Evolutionary conservation across 2,797 vertebrate species (phyloP).

Genomic region (Cyprinodon diabolis): DNA sequence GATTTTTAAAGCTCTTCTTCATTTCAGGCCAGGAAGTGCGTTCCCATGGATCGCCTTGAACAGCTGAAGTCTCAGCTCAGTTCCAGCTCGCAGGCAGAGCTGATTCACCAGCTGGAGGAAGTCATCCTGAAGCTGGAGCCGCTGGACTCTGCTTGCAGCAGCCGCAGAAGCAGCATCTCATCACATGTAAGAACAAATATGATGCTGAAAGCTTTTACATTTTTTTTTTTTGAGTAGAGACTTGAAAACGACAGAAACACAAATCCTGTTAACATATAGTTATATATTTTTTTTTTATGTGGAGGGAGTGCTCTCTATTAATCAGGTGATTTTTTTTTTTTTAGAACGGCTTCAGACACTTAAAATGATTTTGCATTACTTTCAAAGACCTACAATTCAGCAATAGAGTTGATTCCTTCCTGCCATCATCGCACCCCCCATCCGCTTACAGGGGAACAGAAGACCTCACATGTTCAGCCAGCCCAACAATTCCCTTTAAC

Average conservation of each 20-base stretch:
- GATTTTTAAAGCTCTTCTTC: not conserved
- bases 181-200: conserved; percentile 86
- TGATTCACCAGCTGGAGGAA: conserved; percentile 88
- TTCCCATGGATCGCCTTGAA: conserved; percentile 91
- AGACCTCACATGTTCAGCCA: too few species aligned
- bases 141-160: conserved; percentile 93
- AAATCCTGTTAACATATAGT: not conserved
- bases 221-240: too few species aligned
- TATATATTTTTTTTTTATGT: not conserved
- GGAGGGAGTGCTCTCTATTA: not conserved
- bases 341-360: not conserved
- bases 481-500: too few species aligned
- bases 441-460: too few species aligned
- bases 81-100: conserved; percentile 77
- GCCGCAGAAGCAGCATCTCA: conserved; percentile 96
- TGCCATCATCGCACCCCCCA: too few species aligned
- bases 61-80: conserved; percentile 90
- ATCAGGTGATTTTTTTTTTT: not conserved
- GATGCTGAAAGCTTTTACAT: too few species aligned
- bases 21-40: conserved; percentile 88
- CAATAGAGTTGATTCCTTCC: too few species aligned
- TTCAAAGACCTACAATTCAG: too few species aligned
- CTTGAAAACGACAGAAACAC: not conserved
- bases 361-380: too few species aligned
- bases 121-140: conserved; percentile 90